Evolutionary conservation across 2,888 invertebrate genomes (phyloP), one percentile per base, ranked within the genome.

Genomic region (Drosophila aldrichi): DNA sequence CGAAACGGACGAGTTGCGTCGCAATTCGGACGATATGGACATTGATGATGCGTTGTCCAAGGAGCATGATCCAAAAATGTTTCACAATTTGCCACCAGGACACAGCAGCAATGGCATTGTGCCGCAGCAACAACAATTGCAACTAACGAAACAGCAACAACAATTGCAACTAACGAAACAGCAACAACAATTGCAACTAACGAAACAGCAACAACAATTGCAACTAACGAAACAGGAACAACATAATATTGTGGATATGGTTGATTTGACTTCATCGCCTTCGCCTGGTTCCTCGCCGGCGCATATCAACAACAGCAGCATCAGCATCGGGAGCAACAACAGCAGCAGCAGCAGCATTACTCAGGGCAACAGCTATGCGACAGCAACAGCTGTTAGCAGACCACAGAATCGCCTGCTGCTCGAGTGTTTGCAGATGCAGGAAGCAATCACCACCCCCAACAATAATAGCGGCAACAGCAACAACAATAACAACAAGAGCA

Each of bases 21-120:
- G 92, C 55, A 86, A 91, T 66, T 92, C 92, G 1, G 92, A 92
- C 52, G 92, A 92, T 57, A 92, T 92, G 92, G 92, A 92, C 44
- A 92, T 92, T 36, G 92, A 92, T 69, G 92, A 91, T 68, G 86
- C 90, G 12, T 58, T 92, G 25, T 84, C 90, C 48, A 79, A 86
- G 46, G 88, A 89, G 70, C 92, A 92, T 64, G 91, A 91, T 78
- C 92, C 92, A 0, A 86, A 92, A 73, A 87, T 91, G 18, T 92
- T 92, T 72, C 91, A 92, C 69, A 92, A 92, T 75, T 77, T 91
- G 16, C 80, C 82, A 38, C 58, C 81, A 10, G 22, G 70, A 34
- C 9, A 63, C 58, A 41, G 34, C 48, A 64, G 44, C 70, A 55
- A 46, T 29, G 46, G 57, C 36, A 46, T 57, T 57, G 57, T 12